These are phyloP conservation scores for Scleropages formosus DNA, from an alignment of 2,797 vertebrate species.

Conservation along the genomic window DNA sequence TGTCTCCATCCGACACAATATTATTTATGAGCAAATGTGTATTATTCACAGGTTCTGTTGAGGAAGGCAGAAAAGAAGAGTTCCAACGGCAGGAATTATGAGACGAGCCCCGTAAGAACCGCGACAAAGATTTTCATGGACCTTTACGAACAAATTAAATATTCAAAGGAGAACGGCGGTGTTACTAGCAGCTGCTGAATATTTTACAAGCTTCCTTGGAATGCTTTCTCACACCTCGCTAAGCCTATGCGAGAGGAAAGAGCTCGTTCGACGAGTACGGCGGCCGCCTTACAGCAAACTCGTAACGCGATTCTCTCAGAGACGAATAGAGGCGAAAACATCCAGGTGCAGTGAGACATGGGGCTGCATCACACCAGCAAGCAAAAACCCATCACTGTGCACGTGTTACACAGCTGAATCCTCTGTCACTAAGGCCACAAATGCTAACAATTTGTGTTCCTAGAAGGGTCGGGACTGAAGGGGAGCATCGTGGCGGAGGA, in stretches of 20 bases:
- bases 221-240: not conserved
- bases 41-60: too few species aligned
- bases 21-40: too few species aligned
- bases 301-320: not conserved
- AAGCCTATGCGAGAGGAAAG: not conserved
- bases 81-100: too few species aligned
- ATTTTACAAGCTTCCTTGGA: not conserved
- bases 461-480: slow-evolving; percentile 6
- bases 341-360: not conserved
- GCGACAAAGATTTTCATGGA: too few species aligned
- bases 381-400: not conserved
- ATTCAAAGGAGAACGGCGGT: too few species aligned
- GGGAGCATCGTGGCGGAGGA: not conserved
- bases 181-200: not conserved
- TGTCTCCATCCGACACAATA: too few species aligned
- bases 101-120: too few species aligned
- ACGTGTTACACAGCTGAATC: slow-evolving; percentile 6
- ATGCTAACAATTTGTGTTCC: not conserved
- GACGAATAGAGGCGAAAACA: slow-evolving; percentile 1
- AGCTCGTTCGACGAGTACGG: not conserved
- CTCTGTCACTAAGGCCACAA: not conserved
- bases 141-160: too few species aligned
- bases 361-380: not conserved
- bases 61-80: too few species aligned
- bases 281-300: not conserved